phyloP scores from a whole-genome alignment of 1,140 invertebrate species.

The Zaprionus gabonicus region DNA sequence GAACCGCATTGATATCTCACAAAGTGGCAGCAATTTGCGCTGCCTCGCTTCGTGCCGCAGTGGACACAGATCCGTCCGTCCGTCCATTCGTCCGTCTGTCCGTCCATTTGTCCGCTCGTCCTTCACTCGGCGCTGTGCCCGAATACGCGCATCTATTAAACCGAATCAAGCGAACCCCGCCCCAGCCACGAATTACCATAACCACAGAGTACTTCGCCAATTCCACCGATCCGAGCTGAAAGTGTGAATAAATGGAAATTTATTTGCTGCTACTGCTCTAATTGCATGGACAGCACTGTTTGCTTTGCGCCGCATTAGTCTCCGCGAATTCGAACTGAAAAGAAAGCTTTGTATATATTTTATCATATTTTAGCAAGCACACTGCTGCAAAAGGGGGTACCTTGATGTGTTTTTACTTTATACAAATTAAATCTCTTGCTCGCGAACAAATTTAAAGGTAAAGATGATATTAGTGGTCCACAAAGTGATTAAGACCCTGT shows the following conservation, averaged over 20 bases:
- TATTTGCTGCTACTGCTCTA: conserved; percentile 31
- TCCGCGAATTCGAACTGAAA: not conserved
- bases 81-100: not conserved
- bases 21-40: conserved; percentile 54
- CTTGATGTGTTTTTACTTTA: too few relatives aligned
- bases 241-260: conserved; percentile 75
- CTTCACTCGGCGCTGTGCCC: conserved; percentile 12
- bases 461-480: too few relatives aligned
- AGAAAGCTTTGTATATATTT: too few relatives aligned
- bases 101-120: not conserved
- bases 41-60: conserved; percentile 53
- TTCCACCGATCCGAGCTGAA: not conserved
- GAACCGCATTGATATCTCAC: conserved; percentile 64
- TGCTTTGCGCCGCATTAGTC: not conserved
- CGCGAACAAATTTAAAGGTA: too few relatives aligned
- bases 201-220: not conserved
- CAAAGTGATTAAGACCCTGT: too few relatives aligned
- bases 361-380: too few relatives aligned
- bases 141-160: conserved; percentile 30
- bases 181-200: conserved; percentile 7
- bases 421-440: too few relatives aligned
- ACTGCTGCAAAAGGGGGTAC: too few relatives aligned
- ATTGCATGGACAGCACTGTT: conserved; percentile 6
- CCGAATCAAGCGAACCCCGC: not conserved
- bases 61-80: conserved; percentile 33